phyloP scores from a whole-genome alignment of 2,113 vertebrate genomes.

The Cettia cetti region DNA sequence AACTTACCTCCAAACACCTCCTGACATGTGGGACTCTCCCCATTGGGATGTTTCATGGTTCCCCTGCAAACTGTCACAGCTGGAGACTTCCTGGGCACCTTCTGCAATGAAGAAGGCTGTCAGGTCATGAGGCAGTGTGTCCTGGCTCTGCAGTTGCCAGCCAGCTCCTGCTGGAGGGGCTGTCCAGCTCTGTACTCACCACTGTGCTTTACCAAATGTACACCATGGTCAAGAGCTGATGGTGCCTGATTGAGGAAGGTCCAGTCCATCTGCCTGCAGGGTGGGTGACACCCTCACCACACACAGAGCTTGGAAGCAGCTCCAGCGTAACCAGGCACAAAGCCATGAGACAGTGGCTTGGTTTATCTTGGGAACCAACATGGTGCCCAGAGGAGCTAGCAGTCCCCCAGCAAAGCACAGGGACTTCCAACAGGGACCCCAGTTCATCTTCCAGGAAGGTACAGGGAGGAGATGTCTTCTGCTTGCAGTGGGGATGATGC shows the following conservation, averaged over 20 bases:
- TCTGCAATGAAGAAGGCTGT: not conserved
- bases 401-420: not conserved
- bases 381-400: not conserved
- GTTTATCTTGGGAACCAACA: not conserved
- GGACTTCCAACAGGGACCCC: not conserved
- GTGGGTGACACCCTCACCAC: not conserved
- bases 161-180: not conserved
- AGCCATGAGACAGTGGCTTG: not conserved
- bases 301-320: not conserved
- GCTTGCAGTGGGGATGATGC: not conserved
- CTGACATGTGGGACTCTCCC: not conserved
- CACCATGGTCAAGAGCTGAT: not conserved
- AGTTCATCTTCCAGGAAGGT: not conserved
- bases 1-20: slow-evolving; percentile 52
- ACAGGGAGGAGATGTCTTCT: not conserved
- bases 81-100: not conserved
- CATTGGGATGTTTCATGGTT: not conserved
- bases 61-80: not conserved
- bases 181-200: not conserved
- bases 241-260: not conserved
- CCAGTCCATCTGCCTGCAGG: not conserved
- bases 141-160: not conserved
- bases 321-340: not conserved
- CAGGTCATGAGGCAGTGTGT: not conserved
- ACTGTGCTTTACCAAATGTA: not conserved